A percentile compares a stretch with the other conserved stretches of the same genome.
Evolutionary conservation across 1,140 invertebrate genomes (phyloP).

Genomic region (Drosophila arawakana): DNA sequence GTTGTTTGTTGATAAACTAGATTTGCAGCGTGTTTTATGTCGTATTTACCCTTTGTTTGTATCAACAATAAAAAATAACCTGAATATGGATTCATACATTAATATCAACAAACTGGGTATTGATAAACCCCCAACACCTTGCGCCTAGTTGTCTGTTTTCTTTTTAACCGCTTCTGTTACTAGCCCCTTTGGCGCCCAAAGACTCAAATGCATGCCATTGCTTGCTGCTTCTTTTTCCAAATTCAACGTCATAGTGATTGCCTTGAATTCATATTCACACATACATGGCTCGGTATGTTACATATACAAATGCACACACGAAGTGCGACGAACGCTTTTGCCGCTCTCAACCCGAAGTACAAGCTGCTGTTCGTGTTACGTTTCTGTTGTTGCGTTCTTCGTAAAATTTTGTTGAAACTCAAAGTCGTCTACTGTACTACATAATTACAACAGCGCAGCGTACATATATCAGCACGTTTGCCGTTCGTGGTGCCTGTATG

Average conservation of each 20-base stretch:
- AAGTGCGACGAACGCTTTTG: conserved; percentile 30
- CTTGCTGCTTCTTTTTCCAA: conserved; percentile 50
- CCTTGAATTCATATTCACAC: conserved; percentile 61
- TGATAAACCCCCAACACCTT: not conserved
- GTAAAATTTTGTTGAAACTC: conserved; percentile 77
- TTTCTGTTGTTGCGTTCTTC: conserved; percentile 56
- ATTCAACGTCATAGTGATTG: conserved; percentile 70
- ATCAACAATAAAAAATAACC: not conserved
- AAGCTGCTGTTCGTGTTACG: conserved; percentile 34
- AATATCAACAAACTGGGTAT: not conserved
- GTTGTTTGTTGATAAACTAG: conserved; percentile 45
- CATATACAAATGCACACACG: conserved; percentile 44
- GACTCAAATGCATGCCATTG: conserved; percentile 65
- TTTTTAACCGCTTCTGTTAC: not conserved
- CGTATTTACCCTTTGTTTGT: not conserved
- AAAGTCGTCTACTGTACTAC: conserved; percentile 81
- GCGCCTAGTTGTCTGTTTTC: not conserved
- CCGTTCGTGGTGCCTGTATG: conserved; percentile 21
- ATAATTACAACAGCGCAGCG: conserved; percentile 75
- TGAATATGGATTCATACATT: not conserved
- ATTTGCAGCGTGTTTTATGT: conserved; percentile 1
- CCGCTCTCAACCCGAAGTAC: conserved; percentile 25
- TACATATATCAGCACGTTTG: conserved; percentile 51
- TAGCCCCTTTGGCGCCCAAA: conserved; percentile 7
- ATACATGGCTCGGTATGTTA: conserved; percentile 36